Base-by-base conservation (phyloP, 2,113 vertebrate genomes). In the Potamarius usumacintae region DNA sequence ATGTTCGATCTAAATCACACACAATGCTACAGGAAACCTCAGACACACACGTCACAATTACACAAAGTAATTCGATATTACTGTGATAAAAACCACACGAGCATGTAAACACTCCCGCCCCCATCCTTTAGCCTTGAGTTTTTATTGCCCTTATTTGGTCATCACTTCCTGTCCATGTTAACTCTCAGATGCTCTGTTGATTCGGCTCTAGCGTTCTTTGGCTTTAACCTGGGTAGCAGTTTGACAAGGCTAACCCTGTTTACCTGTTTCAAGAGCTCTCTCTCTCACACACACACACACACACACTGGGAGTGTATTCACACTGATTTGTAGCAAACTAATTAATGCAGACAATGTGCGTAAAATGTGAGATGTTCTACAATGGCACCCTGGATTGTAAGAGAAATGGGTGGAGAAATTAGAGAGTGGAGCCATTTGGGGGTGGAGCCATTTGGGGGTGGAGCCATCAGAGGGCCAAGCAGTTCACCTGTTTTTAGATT, bases 21-120 rank as follows among this genome's bases (percentile, higher is more conserved):
- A 53, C 50, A 78, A 42, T 30, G 27, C 30, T 12, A 22, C 17
- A 12, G 30, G 27, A 60, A 60, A 22, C 30, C 34, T 48, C 81
- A 17, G 11, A 83, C 42, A 8, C 30, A 7, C 1, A 27, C 6
- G 1, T n/a, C 52, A 57, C 25, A 57, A 17, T 57, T 79, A 78
- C 72, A 74, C 71, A 76, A 53, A 77, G 48, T 50, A 78, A 78
- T 78, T 55, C n/a, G 27, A 52, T 52, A 25, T 77, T 5, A 74
- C 71, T 10, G 18, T 76, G 34, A 42, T 18, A 30, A 17, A 42
- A 77, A 22, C 2, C 48, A 53, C 74, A 77, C 22, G 0, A 15
- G 12, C 52, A 27, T 0, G 22, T 15, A 53, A 48, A 50, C 42
- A 50, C 7, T 20, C 71, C 2, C 20, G 9, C 42, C 76, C 2